A percentile compares a stretch with the other conserved stretches of the same genome.
These are phyloP conservation scores for Lonchura striata DNA, from an alignment of 2,113 vertebrate species.

Conservation along the genomic window DNA sequence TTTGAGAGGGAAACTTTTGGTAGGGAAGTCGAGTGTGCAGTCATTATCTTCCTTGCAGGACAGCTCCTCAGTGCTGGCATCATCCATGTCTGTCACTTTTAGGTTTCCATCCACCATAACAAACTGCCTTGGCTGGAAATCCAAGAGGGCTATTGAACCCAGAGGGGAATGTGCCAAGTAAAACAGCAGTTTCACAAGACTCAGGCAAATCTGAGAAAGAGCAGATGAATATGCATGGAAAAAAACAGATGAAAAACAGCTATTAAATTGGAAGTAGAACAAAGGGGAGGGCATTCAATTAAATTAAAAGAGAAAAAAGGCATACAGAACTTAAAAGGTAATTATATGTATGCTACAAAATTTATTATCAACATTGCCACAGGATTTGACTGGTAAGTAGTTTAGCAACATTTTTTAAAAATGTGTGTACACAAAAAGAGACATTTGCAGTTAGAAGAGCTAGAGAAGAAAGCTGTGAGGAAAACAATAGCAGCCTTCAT, in stretches of 20 bases:
- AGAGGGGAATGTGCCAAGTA: conserved; percentile 87
- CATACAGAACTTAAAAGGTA: conserved; percentile 45
- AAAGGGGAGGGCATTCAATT: conserved; percentile 36
- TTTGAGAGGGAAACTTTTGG: conserved; percentile 78
- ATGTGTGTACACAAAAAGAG: background rate
- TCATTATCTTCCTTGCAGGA: conserved; percentile 74
- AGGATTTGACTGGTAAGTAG: conserved; percentile 51
- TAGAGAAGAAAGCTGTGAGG: conserved; percentile 5
- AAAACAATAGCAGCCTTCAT: conserved; percentile 52
- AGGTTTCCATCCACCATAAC: conserved; percentile 85
- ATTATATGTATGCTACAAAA: conserved; percentile 46
- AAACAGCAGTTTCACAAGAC: conserved; percentile 84
- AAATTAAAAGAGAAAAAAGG: conserved; percentile 33
- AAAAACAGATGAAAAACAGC: conserved; percentile 37
- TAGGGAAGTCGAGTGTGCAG: conserved; percentile 83
- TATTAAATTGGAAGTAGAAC: conserved; percentile 56
- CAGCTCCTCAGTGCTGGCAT: conserved; percentile 79
- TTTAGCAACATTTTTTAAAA: conserved; percentile 42
- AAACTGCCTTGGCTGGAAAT: conserved; percentile 93
- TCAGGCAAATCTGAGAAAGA: conserved; percentile 84
- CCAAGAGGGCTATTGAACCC: conserved; percentile 87
- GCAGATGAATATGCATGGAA: conserved; percentile 41
- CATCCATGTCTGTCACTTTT: conserved; percentile 91
- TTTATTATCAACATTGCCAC: conserved; percentile 58
- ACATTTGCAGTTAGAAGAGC: conserved; percentile 7